Base-by-base conservation (phyloP, 2,888 invertebrate genomes). In the Monopis laevigella region DNA sequence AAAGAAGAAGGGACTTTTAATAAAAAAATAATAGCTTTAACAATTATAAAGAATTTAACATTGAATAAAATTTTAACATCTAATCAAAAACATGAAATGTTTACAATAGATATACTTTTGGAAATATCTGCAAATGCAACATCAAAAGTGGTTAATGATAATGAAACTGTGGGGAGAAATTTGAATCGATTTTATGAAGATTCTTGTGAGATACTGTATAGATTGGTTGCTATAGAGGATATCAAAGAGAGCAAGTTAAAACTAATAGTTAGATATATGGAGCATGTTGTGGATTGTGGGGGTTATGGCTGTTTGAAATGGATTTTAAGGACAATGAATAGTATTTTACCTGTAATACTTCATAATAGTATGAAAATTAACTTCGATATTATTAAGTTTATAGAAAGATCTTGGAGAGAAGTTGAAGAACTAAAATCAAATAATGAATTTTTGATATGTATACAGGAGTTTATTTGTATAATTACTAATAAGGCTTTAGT, bases 381-480 rank as follows among this genome's bases (percentile, higher is more conserved):
- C 8, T 29, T 6, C 11, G 16, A 28, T 36, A 68, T 67, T 43
- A 55, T 70, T 48, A 46, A 56, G 38, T 73, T 75, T 46, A 53
- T 80, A 29, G 56, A 59, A 24, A 65, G 57, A 55, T 55, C 65
- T 18, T 81, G 81, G 81, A 64, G 50, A 41, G 80, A 81, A 49
- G 70, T 77, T 46, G 73, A 77, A 45, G 77, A 73, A 45, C 47
- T 81, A n/a, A 75, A 75, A 50, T 69, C 78, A 0, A 77, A 69
- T 47, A 68, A 62, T 41, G 68, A 75, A 42, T 80, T 78, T 54
- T 51, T 60, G 28, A 56, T 57, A 18, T 75, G 77, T 49, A 68
- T 81, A 42, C 52, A 67, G 53, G 65, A 71, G 46, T 80, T 80
- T 58, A 52, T 71, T 2, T 52, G 59, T 35, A 46, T 82, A 3